Percentiles rank a stretch among this genome's conserved stretches.
Evolutionary conservation across 2,797 vertebrate genomes (phyloP).

Genomic region (Gymnocypris eckloni): DNA sequence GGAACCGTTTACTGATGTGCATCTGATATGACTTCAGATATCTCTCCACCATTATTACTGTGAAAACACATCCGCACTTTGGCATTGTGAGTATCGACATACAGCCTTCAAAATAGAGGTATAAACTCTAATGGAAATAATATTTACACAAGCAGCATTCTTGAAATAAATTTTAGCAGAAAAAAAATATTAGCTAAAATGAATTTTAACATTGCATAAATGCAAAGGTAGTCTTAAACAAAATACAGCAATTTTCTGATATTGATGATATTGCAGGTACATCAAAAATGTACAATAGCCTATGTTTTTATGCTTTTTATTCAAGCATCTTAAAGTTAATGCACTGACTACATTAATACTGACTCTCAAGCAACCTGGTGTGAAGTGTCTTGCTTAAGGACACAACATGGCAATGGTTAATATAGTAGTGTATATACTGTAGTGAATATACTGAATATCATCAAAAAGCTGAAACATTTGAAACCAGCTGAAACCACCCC

Average conservation of each 20-base stretch:
- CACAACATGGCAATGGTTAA: background rate
- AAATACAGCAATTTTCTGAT: background rate
- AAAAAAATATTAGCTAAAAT: background rate
- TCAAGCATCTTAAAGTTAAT: background rate
- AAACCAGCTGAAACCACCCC: background rate
- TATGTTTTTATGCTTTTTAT: background rate
- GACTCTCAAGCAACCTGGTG: background rate
- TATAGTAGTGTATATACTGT: background rate
- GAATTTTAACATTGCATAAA: background rate
- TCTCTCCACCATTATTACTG: constrained; percentile 7
- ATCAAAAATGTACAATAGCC: background rate
- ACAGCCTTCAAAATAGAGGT: constrained; percentile 38
- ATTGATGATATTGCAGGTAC: background rate
- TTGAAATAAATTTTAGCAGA: constrained; percentile 11
- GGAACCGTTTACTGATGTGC: background rate
- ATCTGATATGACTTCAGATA: background rate
- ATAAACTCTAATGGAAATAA: constrained; percentile 27
- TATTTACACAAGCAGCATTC: constrained; percentile 38
- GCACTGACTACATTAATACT: background rate
- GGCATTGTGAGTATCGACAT: constrained; percentile 52
- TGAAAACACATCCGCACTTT: constrained; percentile 56
- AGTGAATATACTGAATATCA: background rate
- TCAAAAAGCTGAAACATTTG: constrained; percentile 31
- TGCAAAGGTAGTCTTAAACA: background rate
- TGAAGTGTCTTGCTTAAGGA: background rate